Conservation (phyloP, 2,888 invertebrate species). For the Pseudolycoriella hygida region DNA sequence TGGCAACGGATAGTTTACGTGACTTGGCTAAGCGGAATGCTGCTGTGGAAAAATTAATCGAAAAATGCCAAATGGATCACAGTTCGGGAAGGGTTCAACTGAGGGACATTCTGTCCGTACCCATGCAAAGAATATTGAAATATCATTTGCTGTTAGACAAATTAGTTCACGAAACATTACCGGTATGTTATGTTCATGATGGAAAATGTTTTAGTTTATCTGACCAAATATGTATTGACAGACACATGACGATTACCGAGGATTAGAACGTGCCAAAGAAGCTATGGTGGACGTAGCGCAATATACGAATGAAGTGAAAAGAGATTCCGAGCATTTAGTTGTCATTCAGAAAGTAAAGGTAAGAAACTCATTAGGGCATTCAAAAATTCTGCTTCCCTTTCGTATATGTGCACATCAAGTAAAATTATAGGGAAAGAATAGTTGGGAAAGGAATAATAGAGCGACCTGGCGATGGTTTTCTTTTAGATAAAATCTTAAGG, state of each 20-base stretch:
- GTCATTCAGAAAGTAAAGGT: conserved; percentile 81
- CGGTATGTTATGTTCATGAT: conserved; percentile 32
- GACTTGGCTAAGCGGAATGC: conserved; percentile 27
- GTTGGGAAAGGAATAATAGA: too few species aligned
- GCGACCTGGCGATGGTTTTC: too few species aligned
- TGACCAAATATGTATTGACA: conserved; percentile 18
- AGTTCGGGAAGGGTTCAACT: conserved; percentile 90
- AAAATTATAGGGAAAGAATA: too few species aligned
- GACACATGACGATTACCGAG: conserved; percentile 68
- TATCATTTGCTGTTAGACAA: conserved; percentile 89
- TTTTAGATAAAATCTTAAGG: too few species aligned
- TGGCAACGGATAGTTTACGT: conserved; percentile 68
- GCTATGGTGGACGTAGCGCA: conserved; percentile 94
- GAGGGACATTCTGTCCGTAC: conserved; percentile 88
- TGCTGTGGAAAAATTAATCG: conserved; percentile 26
- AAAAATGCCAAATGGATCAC: conserved; percentile 82
- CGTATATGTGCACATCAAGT: too few species aligned
- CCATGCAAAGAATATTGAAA: conserved; percentile 96
- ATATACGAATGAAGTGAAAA: conserved; percentile 94
- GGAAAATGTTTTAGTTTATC: conserved; percentile 2
- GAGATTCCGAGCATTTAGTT: conserved; percentile 85
- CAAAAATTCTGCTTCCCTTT: too few species aligned
- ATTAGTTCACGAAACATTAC: conserved; percentile 68
- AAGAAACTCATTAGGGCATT: too few species aligned
- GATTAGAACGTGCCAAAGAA: conserved; percentile 73